Base-by-base conservation (phyloP, 1,140 invertebrate species). In the Trichomalopsis sarcophagae region DNA sequence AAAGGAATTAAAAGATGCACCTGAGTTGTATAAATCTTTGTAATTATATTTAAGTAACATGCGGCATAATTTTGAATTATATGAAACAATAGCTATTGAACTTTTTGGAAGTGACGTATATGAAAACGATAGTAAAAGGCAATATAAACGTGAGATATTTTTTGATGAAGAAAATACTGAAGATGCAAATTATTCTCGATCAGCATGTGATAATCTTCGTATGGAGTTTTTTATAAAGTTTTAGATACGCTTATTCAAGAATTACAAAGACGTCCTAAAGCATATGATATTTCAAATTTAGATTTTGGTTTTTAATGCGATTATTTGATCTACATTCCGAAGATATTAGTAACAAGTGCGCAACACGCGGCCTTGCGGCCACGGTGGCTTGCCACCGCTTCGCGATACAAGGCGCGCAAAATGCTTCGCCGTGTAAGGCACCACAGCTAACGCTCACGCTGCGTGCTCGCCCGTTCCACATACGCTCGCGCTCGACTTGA, bases 171-270 rank as follows among this genome's bases (percentile, higher is more conserved):
- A 17, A 66, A 14, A 73, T 33, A 30, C 7, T 14, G 30, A 73
- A 30, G 69, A 73, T 27, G 6, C 6, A 73, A 23, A 30, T 9
- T 14, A 30, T 23, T 73, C 23, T 13, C 17, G 23, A 14, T 73
- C 69, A 27, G 69, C 66, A 68, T 6, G 66, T 7, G 66, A 68
- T 68, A 17, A n/a, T 68, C 11, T 73, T 33, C 23, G 11, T 4
- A 73, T 33, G 5, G 69, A 73, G 14, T 73, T 33, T 68, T 68
- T 68, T 68, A n/a, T 73, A 73, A 73, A 73, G 69, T 73, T 5
- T 9, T 73, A 73, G 69, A 73, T 73, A 73, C 69, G 11, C 69
- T 73, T 73, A 5, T 73, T 73, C 27, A 7, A 9, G 30, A 73
- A 73, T 30, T 73, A 73, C 11, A 23, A 73, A 73, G 27, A 73